Evolutionary conservation across 2,113 vertebrate species (phyloP), one percentile per base, ranked within the genome.

Genomic region (Serilophus lunatus): DNA sequence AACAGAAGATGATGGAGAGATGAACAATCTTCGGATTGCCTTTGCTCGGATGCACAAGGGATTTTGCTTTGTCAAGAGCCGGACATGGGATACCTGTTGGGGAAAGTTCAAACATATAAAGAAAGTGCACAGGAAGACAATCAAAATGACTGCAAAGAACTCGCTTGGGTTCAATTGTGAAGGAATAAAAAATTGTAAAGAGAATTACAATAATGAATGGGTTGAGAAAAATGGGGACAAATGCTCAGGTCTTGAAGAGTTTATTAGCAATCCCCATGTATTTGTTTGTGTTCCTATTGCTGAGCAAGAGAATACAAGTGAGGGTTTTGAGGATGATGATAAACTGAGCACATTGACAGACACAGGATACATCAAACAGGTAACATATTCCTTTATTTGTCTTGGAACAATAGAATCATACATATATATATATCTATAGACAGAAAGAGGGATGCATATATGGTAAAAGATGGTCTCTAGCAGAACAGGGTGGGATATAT

Each of bases 271-370:
- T 45, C 98, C 98, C 9, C 98, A 95, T 12, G 14, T 98, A 49
- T 98, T 98, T 51, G 97, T 99, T 63, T 98, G 98, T 13, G 99
- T 99, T 47, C 99, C 99, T 61, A 99, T 99, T 33, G 99, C 99
- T 3, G 98, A 98, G 22, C 98, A 97, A 7, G 99, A 99, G 90
- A 99, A 99, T 0, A 99, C 99, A 29, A 98, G 98, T 10, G 99
- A 99, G 40, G 98, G 98, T 64, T 96, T 97, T 0, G 99, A 99
- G 70, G 97, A 97, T 33, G 93, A 84, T 38, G 93, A 97, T 40
- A 93, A 98, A 47, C 57, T 90, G 56, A 97, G 94, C 44, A 64
- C 42, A 2, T 76, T 78, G 83, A 93, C 96, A 56, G 97, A 97
- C 56, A 69, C 13, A 65, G 97, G 93, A 26, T 90, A 76, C 35